Conservation (phyloP, 2,113 vertebrate species). For the Terrapene triunguis region DNA sequence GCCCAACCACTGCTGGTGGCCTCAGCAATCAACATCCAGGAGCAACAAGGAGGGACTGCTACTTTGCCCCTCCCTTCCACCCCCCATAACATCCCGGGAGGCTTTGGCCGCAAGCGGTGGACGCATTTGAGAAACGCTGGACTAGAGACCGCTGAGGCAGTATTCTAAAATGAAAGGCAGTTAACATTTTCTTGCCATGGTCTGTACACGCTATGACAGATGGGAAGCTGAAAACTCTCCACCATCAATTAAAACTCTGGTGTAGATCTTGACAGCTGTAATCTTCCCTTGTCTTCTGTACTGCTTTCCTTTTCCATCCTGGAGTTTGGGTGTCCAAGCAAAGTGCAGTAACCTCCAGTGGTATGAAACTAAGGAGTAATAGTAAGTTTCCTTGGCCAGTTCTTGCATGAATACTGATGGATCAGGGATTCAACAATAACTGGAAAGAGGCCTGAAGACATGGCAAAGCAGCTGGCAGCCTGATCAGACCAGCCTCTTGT, state of each 20-base stretch:
- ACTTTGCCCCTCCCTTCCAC: too few species aligned
- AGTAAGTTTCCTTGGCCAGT: background rate
- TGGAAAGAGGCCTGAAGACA: background rate
- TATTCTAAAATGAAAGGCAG: background rate
- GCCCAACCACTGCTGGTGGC: too few species aligned
- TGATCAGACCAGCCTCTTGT: background rate
- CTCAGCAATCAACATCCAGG: too few species aligned
- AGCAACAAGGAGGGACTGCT: too few species aligned
- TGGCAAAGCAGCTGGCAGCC: background rate
- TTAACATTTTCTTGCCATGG: background rate
- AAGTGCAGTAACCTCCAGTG: background rate
- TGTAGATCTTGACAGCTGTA: background rate
- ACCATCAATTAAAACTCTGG: background rate
- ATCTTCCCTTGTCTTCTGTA: background rate
- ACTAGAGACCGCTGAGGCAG: background rate
- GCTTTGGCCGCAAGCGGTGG: too few species aligned
- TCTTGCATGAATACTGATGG: background rate
- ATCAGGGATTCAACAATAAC: background rate
- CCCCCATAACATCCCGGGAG: too few species aligned
- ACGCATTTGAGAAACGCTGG: too few species aligned
- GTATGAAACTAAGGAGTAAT: background rate
- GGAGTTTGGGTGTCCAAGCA: too few species aligned
- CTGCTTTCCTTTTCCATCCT: too few species aligned
- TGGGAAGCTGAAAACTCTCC: background rate
- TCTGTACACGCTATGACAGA: background rate